Evolutionary conservation across 1,140 invertebrate species (phyloP).

Genomic region (Drosophila obscura): DNA sequence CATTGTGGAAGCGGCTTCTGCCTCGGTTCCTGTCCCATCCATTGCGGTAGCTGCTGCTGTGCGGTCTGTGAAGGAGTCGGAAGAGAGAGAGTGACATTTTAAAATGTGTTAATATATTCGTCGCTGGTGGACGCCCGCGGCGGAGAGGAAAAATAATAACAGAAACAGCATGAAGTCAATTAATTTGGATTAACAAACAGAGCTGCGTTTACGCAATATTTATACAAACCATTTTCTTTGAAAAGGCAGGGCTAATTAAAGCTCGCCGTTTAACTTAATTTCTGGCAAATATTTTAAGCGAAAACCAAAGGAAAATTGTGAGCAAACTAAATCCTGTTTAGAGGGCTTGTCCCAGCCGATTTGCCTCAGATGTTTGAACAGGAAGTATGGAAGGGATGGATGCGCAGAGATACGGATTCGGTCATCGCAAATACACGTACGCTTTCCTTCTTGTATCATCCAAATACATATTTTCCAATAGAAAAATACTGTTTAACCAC

Average conservation of each 20-base stretch:
- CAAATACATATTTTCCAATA: too few relatives aligned
- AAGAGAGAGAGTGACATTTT: slow-evolving; percentile 47
- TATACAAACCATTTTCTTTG: slow-evolving; percentile 59
- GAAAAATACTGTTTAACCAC: too few relatives aligned
- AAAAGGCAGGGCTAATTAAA: slow-evolving; percentile 45
- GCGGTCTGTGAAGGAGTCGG: slow-evolving; percentile 18
- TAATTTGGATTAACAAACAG: slow-evolving; percentile 69
- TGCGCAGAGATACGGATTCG: too few relatives aligned
- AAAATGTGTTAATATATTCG: slow-evolving; percentile 81
- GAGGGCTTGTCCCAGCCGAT: too few relatives aligned
- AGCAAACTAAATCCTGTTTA: too few relatives aligned
- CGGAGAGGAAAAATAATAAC: slow-evolving; percentile 73
- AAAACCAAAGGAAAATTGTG: background rate
- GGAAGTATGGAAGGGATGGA: too few relatives aligned
- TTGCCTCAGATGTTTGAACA: too few relatives aligned
- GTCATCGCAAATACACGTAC: too few relatives aligned
- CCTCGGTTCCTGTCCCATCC: slow-evolving; percentile 8
- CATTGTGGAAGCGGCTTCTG: slow-evolving; percentile 25
- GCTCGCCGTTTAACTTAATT: slow-evolving; percentile 5
- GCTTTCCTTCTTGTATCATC: too few relatives aligned
- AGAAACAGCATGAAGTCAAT: slow-evolving; percentile 80
- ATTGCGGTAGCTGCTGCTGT: slow-evolving; percentile 9
- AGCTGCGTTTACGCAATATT: slow-evolving; percentile 77
- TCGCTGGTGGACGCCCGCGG: slow-evolving; percentile 31
- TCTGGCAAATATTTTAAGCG: slow-evolving; percentile 6